Evolutionary conservation across 1,140 invertebrate genomes (phyloP), one percentile per base, ranked within the genome.

Genomic region (Cotesia typhae): DNA sequence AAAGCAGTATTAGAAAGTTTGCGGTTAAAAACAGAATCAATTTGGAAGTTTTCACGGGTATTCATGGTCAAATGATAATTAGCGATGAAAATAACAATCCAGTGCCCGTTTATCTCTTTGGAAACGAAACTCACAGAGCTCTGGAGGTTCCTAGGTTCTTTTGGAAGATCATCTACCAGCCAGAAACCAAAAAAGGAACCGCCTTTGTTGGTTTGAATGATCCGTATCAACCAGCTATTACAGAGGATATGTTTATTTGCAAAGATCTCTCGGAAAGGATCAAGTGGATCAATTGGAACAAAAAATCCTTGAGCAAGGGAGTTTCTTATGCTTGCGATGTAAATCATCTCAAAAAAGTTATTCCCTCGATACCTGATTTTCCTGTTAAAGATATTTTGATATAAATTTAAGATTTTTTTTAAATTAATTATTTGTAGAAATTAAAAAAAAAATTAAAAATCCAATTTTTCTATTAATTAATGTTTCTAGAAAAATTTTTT

Each of bases 281-380:
- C 63, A 82, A 78, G 67, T 91, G 90, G 80, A 84, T 91, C 63
- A 82, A 78, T 67, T 91, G 90, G 90, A 78, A 83, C 14, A 79
- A 77, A 4, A 78, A 85, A 10, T 84, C 89, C 75, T 87, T 90
- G 38, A 84, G 81, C 36, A 76, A 87, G 2, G 92, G 92, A 0
- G 90, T 90, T 78, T 90, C 89, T 5, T 92, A 92, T 78, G 91
- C 90, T 65, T 93, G 92, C 79, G 85, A 86, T 9, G 85, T 92
- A 7, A 79, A 85, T 53, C 89, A 92, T 38, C 89, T 93, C 79
- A 84, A 89, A 60, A 87, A 82, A 71, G 80, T 81, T 1, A 86
- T 92, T 17, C 84, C 82, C 1, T 82, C 87, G 52, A 76, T 91
- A 9, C 90, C 90, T 0, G 47, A 75, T 14, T 82, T 90, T n/a